A percentile compares a stretch with the other conserved stretches of the same genome.
Evolutionary conservation across 2,113 vertebrate species (phyloP).

Genomic region (Bufo gargarizans): DNA sequence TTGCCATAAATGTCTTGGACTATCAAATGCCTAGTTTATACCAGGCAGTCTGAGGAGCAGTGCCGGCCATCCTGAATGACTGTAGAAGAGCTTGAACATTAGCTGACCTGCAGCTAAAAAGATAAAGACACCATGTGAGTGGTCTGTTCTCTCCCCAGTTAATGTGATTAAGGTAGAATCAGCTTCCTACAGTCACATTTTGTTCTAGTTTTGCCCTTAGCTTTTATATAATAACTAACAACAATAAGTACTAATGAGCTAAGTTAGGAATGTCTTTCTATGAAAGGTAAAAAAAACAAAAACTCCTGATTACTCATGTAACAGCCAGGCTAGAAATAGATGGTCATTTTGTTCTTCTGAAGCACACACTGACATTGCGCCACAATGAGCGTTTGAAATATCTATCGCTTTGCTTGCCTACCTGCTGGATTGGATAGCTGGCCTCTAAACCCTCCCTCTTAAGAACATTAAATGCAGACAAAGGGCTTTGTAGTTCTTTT

Average conservation of each 20-base stretch:
- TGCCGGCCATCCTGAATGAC: too few species aligned
- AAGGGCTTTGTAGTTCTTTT: conserved; percentile 37
- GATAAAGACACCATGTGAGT: too few species aligned
- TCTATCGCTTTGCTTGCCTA: conserved; percentile 14
- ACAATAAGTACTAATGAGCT: neutral
- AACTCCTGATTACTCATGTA: neutral
- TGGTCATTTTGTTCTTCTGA: conserved; percentile 36
- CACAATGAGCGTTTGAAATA: conserved; percentile 27
- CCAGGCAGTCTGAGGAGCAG: too few species aligned
- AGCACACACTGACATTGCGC: conserved; percentile 21
- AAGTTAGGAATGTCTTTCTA: neutral
- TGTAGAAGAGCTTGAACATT: too few species aligned
- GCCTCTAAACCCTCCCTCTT: conserved; percentile 33
- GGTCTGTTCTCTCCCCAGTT: too few species aligned
- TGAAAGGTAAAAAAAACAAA: neutral
- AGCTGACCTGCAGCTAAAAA: too few species aligned
- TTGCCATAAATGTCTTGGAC: too few species aligned
- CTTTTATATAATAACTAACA: neutral
- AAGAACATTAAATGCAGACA: conserved; percentile 37
- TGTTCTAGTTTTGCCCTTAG: neutral
- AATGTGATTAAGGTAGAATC: too few species aligned
- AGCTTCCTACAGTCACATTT: neutral
- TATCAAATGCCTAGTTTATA: too few species aligned
- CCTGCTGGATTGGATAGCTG: conserved; percentile 26
- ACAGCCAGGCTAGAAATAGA: conserved; percentile 1